Conservation (phyloP, 2,888 invertebrate genomes). For the Campoplex capitator region DNA sequence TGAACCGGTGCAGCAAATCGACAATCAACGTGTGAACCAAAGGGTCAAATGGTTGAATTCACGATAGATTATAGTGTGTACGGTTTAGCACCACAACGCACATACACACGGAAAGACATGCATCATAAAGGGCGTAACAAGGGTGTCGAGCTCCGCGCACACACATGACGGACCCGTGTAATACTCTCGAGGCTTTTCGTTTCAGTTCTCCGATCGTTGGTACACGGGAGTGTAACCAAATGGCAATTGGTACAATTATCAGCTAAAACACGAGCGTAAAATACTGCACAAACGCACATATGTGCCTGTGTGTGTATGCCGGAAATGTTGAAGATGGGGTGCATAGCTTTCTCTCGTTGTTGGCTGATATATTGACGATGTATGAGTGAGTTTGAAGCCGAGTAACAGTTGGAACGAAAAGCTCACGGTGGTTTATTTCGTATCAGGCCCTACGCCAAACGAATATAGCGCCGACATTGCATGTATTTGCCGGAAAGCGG, state of each 20-base stretch:
- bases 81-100: slow-evolving; percentile 4
- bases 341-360: not conserved
- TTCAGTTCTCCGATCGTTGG: not conserved
- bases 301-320: not conserved
- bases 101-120: not conserved
- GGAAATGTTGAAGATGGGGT: slow-evolving; percentile 27
- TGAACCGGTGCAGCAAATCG: not conserved
- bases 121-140: slow-evolving; percentile 25
- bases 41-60: slow-evolving; percentile 10
- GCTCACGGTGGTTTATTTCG: slow-evolving; percentile 19
- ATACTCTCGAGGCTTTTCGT: slow-evolving; percentile 35
- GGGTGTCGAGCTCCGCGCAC: slow-evolving; percentile 4
- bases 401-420: slow-evolving; percentile 7
- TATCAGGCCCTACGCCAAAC: not conserved
- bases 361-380: not conserved
- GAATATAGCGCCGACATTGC: not conserved
- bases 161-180: slow-evolving; percentile 16
- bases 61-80: slow-evolving; percentile 21
- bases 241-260: slow-evolving; percentile 42
- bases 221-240: slow-evolving; percentile 19
- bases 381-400: not conserved
- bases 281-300: not conserved
- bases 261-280: not conserved
- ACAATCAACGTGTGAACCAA: slow-evolving; percentile 24
- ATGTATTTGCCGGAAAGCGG: slow-evolving; percentile 3